Base-by-base conservation (phyloP, 2,888 invertebrate species). In the Clepsis dumicolana region DNA sequence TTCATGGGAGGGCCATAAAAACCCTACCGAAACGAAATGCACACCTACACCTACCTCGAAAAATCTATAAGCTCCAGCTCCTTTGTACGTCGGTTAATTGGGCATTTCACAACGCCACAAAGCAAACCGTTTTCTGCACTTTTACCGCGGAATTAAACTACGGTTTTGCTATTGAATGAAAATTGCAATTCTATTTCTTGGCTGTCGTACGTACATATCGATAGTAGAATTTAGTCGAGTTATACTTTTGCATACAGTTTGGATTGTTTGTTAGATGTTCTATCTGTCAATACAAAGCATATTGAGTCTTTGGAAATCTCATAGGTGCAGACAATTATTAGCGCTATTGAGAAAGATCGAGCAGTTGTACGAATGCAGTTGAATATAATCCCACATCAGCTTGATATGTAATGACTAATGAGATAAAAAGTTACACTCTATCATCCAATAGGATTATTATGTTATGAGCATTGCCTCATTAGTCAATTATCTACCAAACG, bases 1-100 rank as follows among this genome's bases (percentile, higher is more conserved):
- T 83, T 85, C 91, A 89, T 90, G 92, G 92, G 91, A 89, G 91
- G 92, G 86, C 90, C 82, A 87, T 89, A 89, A 90, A 90, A 85
- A 86, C 79, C 77, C 80, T 76, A 77, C 80, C 80, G 72, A 83
- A 82, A 80, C 77, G 87, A 75, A 76, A 72, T 69, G 74, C 64
- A 64, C 66, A 57, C 63, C 68, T 52, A 69, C 64, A 70, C 54
- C 65, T 52, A 70, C 59, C 65, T 27, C 64, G 21, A 48, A 70
- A 44, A 59, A 65, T 32, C 44, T 72, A 71, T 74, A 72, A 71
- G 72, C 38, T 70, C 53, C 59, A 59, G 64, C 59, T 53, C 65
- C 67, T 70, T 68, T 66, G 71, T 64, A 77, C 74, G 70, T 65
- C 71, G 74, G 73, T 80, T 83, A 84, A 84, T 84, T 84, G 83